These are phyloP conservation scores for Melieria omissa DNA, from an alignment of 2,888 invertebrate genomes.

Conservation along the genomic window DNA sequence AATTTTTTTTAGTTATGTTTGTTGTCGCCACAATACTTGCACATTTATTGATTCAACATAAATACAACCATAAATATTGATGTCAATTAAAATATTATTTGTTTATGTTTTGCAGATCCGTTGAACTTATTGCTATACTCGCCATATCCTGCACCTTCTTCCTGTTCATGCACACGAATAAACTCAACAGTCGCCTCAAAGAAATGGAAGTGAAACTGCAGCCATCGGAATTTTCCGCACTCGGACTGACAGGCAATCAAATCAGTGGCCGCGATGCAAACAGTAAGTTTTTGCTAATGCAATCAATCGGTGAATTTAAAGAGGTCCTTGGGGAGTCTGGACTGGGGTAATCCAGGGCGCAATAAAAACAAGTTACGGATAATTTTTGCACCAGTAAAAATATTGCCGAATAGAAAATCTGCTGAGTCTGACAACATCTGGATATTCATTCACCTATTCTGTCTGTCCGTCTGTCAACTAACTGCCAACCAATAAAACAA, in stretches of 20 bases:
- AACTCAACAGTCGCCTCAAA: conserved; percentile 81
- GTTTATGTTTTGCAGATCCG: conserved; percentile 73
- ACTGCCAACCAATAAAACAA: too few species aligned
- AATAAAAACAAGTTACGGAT: too few species aligned
- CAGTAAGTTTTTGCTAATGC: conserved; percentile 58
- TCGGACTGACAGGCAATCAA: conserved; percentile 65
- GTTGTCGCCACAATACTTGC: too few species aligned
- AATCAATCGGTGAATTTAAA: too few species aligned
- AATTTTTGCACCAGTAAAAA: not conserved
- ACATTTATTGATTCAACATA: too few species aligned
- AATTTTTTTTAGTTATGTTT: too few species aligned
- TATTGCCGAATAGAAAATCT: too few species aligned
- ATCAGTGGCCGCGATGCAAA: conserved; percentile 59
- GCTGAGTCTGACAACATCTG: too few species aligned
- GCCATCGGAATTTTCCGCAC: conserved; percentile 71
- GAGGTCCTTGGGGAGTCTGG: too few species aligned
- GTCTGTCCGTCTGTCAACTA: too few species aligned
- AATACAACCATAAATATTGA: not conserved
- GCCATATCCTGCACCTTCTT: conserved; percentile 86
- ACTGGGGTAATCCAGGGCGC: too few species aligned
- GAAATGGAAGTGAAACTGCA: conserved; percentile 84
- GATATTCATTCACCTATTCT: too few species aligned
- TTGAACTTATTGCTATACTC: conserved; percentile 83
- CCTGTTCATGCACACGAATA: conserved; percentile 85
- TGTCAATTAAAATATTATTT: conserved; percentile 8